Conservation (phyloP, 2,888 invertebrate species). For the Spicauda simplicius region DNA sequence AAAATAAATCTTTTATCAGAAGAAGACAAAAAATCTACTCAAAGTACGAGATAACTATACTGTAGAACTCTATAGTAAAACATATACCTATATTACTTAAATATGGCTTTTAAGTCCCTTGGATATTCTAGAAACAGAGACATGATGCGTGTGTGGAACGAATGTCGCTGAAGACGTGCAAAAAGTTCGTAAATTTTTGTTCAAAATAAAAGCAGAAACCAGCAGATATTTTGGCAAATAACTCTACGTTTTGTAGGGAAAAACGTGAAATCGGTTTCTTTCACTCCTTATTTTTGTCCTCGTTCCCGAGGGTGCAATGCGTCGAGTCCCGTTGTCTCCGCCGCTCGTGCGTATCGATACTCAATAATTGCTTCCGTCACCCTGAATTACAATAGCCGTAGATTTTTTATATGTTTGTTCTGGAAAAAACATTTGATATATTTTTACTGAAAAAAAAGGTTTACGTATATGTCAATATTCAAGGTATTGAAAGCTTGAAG, state of each 20-base stretch:
- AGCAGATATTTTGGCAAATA: not conserved
- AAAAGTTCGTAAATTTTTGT: too few relatives aligned
- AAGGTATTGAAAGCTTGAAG: too few relatives aligned
- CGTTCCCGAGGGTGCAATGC: constrained; percentile 80
- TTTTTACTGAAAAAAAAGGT: not conserved
- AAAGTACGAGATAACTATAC: too few relatives aligned
- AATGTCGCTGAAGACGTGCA: too few relatives aligned
- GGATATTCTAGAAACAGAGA: too few relatives aligned
- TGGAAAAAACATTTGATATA: not conserved
- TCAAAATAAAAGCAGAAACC: not conserved
- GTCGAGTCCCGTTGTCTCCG: constrained; percentile 57
- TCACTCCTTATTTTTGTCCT: constrained; percentile 40
- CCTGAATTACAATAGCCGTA: constrained; percentile 58
- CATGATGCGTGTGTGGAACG: too few relatives aligned
- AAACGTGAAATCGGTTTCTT: constrained; percentile 30
- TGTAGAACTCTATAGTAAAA: too few relatives aligned
- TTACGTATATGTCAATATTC: too few relatives aligned
- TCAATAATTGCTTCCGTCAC: constrained; percentile 81
- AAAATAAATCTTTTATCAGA: too few relatives aligned
- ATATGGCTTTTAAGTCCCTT: too few relatives aligned
- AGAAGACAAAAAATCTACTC: too few relatives aligned
- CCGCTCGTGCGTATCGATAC: constrained; percentile 80
- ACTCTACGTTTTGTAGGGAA: constrained; percentile 3
- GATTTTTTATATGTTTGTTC: constrained; percentile 10
- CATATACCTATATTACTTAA: too few relatives aligned